These are phyloP conservation scores for Muschampia plurimacula DNA, from an alignment of 2,888 invertebrate species.

Conservation along the genomic window DNA sequence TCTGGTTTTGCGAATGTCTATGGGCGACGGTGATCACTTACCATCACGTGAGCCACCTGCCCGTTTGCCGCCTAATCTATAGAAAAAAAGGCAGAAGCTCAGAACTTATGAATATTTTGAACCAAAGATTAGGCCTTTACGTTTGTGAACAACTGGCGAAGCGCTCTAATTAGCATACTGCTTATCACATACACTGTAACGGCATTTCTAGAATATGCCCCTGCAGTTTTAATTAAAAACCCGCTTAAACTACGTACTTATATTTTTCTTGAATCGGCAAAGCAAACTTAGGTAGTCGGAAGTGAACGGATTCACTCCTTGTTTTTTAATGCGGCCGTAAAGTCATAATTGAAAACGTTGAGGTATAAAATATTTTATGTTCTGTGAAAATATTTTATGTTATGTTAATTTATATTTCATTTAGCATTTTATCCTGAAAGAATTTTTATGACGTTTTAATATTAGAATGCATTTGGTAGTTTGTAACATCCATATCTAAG, in stretches of 20 bases:
- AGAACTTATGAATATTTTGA: background rate
- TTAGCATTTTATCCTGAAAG: slow-evolving; percentile 17
- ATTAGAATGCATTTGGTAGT: slow-evolving; percentile 16
- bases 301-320: slow-evolving; percentile 36
- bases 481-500: background rate
- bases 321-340: slow-evolving; percentile 39
- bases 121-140: background rate
- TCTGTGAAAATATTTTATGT: background rate
- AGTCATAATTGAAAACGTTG: slow-evolving; percentile 38
- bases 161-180: background rate
- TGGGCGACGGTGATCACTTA: no score
- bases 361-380: slow-evolving; percentile 38
- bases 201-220: slow-evolving; percentile 59
- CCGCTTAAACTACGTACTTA: slow-evolving; percentile 57
- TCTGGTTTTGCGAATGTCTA: no score
- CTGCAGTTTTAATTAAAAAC: slow-evolving; percentile 74
- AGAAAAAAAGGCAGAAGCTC: no score
- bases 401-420: slow-evolving; percentile 22
- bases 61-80: no score
- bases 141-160: no score
- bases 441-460: slow-evolving; percentile 33
- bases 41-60: no score
- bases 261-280: slow-evolving; percentile 55
- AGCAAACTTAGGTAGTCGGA: slow-evolving; percentile 49
- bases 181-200: background rate